Evolutionary conservation across 2,797 vertebrate genomes (phyloP), one percentile per base, ranked within the genome.

Genomic region (Heliangelus exortis): DNA sequence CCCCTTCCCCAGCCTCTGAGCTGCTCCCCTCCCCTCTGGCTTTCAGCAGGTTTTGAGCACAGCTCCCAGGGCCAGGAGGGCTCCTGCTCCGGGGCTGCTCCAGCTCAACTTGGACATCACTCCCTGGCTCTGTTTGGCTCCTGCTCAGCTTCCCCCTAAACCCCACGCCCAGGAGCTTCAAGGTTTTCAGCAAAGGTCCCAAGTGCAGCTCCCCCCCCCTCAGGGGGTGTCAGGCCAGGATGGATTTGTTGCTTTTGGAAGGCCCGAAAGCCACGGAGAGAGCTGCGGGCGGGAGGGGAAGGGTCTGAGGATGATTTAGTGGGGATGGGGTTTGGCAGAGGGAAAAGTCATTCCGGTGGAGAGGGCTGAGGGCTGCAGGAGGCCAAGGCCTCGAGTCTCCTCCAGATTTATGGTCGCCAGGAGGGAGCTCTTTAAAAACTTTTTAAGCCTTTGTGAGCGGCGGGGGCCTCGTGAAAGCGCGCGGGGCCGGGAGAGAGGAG

Each of bases 221-320:
- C 23, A 41, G 80, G 41, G 73, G 15, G 39, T 36, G 68, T 73
- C 73, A 73, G 33, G 34, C 20, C 45, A 45, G 63, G 68, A 89
- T 48, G 54, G 26, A 89, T 63, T 13, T 73, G 92, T 69, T 89
- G 94, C 63, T 91, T 80, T 91, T 89, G 94, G 94, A 95, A 85
- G 29, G 28, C 73, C 10, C 39, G 10, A 12, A 39, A 39, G 10
- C 39, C 75, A 76, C 29, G 4, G 26, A 43, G 71, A 61, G 29
- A 48, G 9, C 39, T 28, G 65, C 87, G 10, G 22, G 47, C 19
- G 47, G 47, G 47, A 3, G 19, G 47, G 47, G 47, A 48, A 21
- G 47, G 47, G 10, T 39, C 12, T 39, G 39, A 11, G 39, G 39
- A 39, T 39, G 39, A 39, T 39, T 39, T 39, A 39, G 39, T 39